Percentiles rank a stretch among this genome's conserved stretches.
These are phyloP conservation scores for Oryctes rhinoceros DNA, from an alignment of 1,140 invertebrate species.

Conservation along the genomic window DNA sequence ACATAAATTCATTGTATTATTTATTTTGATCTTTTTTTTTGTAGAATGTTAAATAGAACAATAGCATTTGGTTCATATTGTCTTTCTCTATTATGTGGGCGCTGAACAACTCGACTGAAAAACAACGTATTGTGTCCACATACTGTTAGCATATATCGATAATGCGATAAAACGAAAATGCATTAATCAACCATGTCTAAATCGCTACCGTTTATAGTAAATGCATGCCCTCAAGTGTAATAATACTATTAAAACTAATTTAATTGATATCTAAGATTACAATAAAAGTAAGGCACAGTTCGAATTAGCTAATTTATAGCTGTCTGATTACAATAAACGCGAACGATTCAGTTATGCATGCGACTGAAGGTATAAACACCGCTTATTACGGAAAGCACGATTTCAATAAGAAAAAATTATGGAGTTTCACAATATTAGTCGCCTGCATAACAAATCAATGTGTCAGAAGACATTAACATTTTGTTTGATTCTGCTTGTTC, in stretches of 20 bases:
- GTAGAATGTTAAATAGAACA: slow-evolving; percentile 10
- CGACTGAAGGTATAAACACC: too few relatives aligned
- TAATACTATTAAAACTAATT: background rate
- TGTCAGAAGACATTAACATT: slow-evolving; percentile 39
- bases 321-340: too few relatives aligned
- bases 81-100: slow-evolving; percentile 24
- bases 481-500: slow-evolving; percentile 33
- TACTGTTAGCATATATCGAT: slow-evolving; percentile 23
- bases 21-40: slow-evolving; percentile 13
- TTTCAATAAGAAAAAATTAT: slow-evolving; percentile 35
- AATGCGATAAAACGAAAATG: background rate
- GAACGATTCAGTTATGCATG: too few relatives aligned
- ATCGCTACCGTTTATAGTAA: slow-evolving; percentile 25
- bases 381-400: slow-evolving; percentile 15
- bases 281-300: background rate
- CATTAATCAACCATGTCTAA: background rate
- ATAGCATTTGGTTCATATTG: slow-evolving; percentile 20
- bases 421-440: slow-evolving; percentile 33
- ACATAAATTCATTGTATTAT: slow-evolving; percentile 26
- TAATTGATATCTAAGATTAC: slow-evolving; percentile 16
- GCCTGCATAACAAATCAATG: slow-evolving; percentile 40
- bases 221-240: slow-evolving; percentile 11
- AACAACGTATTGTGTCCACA: slow-evolving; percentile 1
- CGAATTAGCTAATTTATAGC: too few relatives aligned
- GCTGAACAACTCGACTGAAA: slow-evolving; percentile 5